Evolutionary conservation across 2,888 invertebrate genomes (phyloP), one percentile per base, ranked within the genome.

Genomic region (Strigamia maritima): DNA sequence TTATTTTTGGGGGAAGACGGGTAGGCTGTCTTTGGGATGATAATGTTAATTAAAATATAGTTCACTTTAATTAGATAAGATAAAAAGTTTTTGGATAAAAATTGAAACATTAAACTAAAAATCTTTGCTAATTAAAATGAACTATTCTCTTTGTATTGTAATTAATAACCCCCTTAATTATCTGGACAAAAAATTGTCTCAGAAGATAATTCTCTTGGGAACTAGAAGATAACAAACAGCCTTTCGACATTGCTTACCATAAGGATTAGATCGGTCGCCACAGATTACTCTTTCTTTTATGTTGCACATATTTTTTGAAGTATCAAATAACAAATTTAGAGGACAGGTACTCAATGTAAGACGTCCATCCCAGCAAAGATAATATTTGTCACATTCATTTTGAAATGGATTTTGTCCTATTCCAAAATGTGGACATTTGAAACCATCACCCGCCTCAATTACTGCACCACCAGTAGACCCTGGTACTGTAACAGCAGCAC

Each of bases 361-460:
- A 28, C n/a, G 8, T n/a, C n/a, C 31, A 35, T 35, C 35, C 35
- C 35, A 31, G 28, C 75, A 75, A n/a, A 28, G 28, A 12, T 75
- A 75, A 26, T 75, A 75, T 26, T 75, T 75, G 16, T 8, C 24
- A 26, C 75, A 75, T 12, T 75, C 75, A n/a, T 22, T n/a, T 75
- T 75, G 24, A 28, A 3, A 14, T n/a, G 75, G 75, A n/a, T 14
- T 26, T n/a, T 75, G 28, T 75, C 75, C 75, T 28, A 7, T 6
- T 35, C 1, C 24, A 3, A n/a, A n/a, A n/a, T n/a, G 28, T 35
- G 75, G 75, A 75, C 75, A 75, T 35, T 22, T 35, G 28, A 75
- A 75, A 14, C 24, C 26, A 10, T 10, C 10, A 60, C 24, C 10
- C 14, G 8, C n/a, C 8, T 19, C 60, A 60, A 10, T 19, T 60